phyloP scores from a whole-genome alignment of 2,797 vertebrate species.

The Acrocephalus scirpaceus region DNA sequence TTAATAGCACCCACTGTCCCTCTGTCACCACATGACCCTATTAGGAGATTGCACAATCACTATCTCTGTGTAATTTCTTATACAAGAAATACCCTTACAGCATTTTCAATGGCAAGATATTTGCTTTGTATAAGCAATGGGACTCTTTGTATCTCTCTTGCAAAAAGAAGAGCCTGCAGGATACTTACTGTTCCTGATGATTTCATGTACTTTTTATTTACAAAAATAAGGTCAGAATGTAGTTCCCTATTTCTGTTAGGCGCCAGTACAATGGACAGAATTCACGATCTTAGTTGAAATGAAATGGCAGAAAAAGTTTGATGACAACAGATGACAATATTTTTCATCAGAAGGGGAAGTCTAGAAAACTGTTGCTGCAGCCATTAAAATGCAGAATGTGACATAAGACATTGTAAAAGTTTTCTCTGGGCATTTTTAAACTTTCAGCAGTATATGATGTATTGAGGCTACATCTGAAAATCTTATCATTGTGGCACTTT shows the following conservation, averaged over 20 bases:
- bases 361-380: neutral
- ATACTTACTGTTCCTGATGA: neutral
- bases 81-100: neutral
- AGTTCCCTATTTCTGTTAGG: neutral
- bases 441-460: neutral
- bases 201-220: neutral
- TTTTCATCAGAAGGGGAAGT: neutral
- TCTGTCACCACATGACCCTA: slow-evolving; percentile 31
- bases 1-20: slow-evolving; percentile 46
- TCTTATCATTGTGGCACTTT: neutral
- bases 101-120: neutral
- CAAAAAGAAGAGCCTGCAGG: neutral
- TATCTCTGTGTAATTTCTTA: neutral
- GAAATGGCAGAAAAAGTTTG: neutral
- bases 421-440: neutral
- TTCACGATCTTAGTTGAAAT: neutral
- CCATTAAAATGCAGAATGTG: neutral
- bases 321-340: neutral
- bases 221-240: neutral
- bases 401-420: neutral
- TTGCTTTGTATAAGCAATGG: neutral
- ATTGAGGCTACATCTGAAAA: neutral
- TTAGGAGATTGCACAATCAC: slow-evolving; percentile 37
- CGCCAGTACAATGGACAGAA: neutral
- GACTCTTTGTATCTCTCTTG: neutral